Conservation (phyloP, 92 coral and sea anemone genomes). For the Hydrozoanthus gracilis region DNA sequence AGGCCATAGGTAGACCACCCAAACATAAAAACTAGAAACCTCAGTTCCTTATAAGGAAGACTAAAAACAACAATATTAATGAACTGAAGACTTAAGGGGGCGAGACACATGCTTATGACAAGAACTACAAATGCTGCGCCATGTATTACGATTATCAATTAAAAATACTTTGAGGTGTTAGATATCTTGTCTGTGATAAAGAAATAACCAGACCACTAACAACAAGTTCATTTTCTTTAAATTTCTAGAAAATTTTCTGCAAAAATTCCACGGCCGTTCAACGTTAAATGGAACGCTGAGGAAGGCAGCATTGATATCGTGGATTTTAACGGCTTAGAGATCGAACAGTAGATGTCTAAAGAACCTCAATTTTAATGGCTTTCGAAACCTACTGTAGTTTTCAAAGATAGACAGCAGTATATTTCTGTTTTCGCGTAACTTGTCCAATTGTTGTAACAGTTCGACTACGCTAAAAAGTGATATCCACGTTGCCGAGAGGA, state of each 20-base stretch:
- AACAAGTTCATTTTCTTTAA: neutral
- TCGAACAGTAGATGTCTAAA: neutral
- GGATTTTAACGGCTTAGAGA: neutral
- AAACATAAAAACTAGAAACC: no score
- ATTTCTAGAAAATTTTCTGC: neutral
- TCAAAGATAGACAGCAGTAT: no score
- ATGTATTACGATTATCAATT: neutral
- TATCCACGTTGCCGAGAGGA: no score
- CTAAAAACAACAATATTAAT: no score
- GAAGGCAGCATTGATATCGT: neutral
- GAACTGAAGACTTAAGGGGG: no score
- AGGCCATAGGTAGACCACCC: no score
- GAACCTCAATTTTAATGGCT: neutral
- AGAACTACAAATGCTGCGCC: neutral
- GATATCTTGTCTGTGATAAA: neutral
- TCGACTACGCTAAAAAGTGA: no score
- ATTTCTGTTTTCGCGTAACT: no score
- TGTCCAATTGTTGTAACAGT: no score
- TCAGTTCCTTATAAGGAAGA: no score
- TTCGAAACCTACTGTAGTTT: neutral
- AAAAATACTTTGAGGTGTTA: neutral
- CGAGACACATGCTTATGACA: no score
- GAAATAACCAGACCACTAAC: neutral
- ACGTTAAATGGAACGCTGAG: neutral
- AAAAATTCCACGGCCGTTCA: slow-evolving; percentile 24